These are phyloP conservation scores for Enteromius mattozi DNA, from an alignment of 2,797 vertebrate species.

Conservation along the genomic window DNA sequence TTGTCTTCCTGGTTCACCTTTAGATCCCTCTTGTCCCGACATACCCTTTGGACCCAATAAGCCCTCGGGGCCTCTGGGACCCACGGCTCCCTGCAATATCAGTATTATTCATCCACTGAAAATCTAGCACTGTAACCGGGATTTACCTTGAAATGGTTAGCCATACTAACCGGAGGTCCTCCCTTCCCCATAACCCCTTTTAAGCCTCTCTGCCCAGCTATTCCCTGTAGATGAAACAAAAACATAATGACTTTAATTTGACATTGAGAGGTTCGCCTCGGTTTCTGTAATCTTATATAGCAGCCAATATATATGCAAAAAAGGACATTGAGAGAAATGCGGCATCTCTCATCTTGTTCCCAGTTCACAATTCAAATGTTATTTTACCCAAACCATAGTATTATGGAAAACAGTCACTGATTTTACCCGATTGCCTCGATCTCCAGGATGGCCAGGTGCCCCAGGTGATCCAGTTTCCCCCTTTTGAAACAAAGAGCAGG, in stretches of 20 bases:
- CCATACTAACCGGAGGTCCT: slow-evolving; percentile 72
- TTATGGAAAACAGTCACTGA: slow-evolving; percentile 25
- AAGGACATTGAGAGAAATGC: background rate
- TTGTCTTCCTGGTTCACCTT: slow-evolving; percentile 71
- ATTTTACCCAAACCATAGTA: background rate
- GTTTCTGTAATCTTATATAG: slow-evolving; percentile 5
- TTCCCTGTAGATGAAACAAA: slow-evolving; percentile 70
- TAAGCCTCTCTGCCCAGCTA: slow-evolving; percentile 69
- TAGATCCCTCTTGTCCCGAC: slow-evolving; percentile 69
- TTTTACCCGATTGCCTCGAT: slow-evolving; percentile 71
- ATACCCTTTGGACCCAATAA: slow-evolving; percentile 71
- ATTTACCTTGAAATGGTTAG: background rate
- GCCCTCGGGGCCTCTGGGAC: slow-evolving; percentile 69
- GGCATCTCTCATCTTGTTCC: background rate
- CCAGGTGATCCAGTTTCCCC: slow-evolving; percentile 70
- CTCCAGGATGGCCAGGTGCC: slow-evolving; percentile 64
- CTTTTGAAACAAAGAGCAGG: slow-evolving; percentile 60
- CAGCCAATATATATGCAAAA: background rate
- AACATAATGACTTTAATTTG: slow-evolving; percentile 19
- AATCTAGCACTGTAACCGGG: slow-evolving; percentile 11
- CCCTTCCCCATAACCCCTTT: slow-evolving; percentile 78
- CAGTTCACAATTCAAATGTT: background rate
- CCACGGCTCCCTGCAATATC: slow-evolving; percentile 71
- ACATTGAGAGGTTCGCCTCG: background rate
- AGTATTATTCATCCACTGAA: background rate